Percentiles rank a stretch among this genome's conserved stretches.
Evolutionary conservation across 2,888 invertebrate genomes (phyloP).

Genomic region (Drosophila austrosaltans): DNA sequence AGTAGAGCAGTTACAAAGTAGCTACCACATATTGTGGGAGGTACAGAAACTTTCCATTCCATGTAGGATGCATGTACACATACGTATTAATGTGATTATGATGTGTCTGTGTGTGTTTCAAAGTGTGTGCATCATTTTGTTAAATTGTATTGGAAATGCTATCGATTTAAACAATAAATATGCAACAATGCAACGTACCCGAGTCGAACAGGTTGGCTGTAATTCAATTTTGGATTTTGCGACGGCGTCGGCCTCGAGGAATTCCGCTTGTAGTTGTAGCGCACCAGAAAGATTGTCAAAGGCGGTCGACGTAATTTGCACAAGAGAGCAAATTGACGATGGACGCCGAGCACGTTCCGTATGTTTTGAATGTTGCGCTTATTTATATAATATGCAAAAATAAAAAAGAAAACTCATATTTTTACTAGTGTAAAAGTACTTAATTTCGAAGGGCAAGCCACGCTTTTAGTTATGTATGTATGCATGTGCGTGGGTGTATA

Average conservation of each 20-base stretch:
- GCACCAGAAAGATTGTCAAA: conserved; percentile 28
- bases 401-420: conserved; percentile 13
- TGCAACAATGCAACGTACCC: conserved; percentile 39
- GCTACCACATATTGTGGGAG: neutral
- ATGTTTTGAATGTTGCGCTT: conserved; percentile 56
- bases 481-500: neutral
- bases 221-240: conserved; percentile 34
- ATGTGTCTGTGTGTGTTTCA: neutral
- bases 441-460: neutral
- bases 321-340: conserved; percentile 51
- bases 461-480: neutral
- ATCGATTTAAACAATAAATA: conserved; percentile 7
- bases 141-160: neutral
- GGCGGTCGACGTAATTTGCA: conserved; percentile 56
- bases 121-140: neutral
- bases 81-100: neutral
- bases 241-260: conserved; percentile 9
- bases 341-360: conserved; percentile 53
- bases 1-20: neutral
- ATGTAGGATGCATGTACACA: neutral
- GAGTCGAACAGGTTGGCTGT: conserved; percentile 45
- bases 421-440: neutral
- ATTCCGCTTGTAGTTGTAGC: conserved; percentile 24
- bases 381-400: conserved; percentile 59
- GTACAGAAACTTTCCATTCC: neutral